Evolutionary conservation across 2,797 vertebrate species (phyloP), one percentile per base, ranked within the genome.

Genomic region (Dendrocincla fuliginosa): DNA sequence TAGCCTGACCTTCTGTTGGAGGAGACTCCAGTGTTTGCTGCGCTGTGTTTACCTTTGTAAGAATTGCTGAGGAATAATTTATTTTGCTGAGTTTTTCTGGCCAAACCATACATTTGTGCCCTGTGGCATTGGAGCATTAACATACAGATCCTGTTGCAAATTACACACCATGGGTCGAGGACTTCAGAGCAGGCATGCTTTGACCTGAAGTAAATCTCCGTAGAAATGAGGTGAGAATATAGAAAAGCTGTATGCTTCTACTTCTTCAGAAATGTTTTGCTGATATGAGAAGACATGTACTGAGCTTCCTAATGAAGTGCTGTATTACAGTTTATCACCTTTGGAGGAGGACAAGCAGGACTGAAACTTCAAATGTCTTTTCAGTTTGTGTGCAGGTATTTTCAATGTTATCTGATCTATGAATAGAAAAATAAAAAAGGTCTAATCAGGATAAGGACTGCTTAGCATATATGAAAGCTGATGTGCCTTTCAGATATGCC

Each of bases 391-490:
- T 84, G 50, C 64, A 89, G 71, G 79, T 96, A 94, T 94, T 90
- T 91, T 91, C 68, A 69, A 32, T 93, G 75, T 90, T 94, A 89
- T 79, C 94, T 68, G 87, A 86, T 91, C 89, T 91, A 63, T 82
- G 80, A 96, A 96, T 84, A 91, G 91, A 53, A 77, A 83, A 75
- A 75, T 60, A 74, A 67, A 75, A 68, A 71, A 67, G 32, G n/a
- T 24, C 55, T 95, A 94, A 95, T 95, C 89, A 95, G 80, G 85
- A 47, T 52, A 93, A 94, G 82, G 83, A 49, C 74, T 95, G 80
- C 80, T 84, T 95, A 94, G 91, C 84, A 89, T 93, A 79, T 73
- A 81, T 85, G 83, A 95, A 93, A 95, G 69, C 77, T 93, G 93
- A 91, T 93, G 75, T 93, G 76, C 67, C 37, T 93, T 95, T 95